These are phyloP conservation scores for Capreolus pygargus DNA, from an alignment of 2,113 vertebrate genomes.

Conservation along the genomic window DNA sequence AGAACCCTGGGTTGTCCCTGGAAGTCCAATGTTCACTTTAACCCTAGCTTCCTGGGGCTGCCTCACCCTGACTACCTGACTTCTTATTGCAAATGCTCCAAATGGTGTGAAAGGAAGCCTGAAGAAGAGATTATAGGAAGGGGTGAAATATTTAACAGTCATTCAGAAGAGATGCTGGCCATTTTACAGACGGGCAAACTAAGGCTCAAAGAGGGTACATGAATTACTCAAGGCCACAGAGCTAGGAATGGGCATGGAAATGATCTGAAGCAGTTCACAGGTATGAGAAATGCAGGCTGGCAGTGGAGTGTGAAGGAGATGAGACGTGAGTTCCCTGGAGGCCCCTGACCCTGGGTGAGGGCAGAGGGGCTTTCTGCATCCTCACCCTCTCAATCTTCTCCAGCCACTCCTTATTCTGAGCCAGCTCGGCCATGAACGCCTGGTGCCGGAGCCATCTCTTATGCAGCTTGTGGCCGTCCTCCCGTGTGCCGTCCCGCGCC, in stretches of 20 bases:
- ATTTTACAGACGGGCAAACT: background rate
- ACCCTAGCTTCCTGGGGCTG: background rate
- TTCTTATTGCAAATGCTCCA: background rate
- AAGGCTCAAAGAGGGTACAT: background rate
- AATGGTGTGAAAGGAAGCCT: background rate
- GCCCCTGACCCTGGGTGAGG: background rate
- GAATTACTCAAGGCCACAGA: background rate
- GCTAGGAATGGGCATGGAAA: background rate
- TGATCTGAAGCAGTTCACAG: background rate
- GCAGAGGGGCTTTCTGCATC: background rate
- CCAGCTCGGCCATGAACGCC: conserved; percentile 92
- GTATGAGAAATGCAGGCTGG: background rate
- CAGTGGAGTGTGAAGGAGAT: background rate
- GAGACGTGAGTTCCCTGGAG: background rate
- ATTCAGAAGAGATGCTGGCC: background rate
- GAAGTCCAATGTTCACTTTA: background rate
- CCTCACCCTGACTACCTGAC: background rate
- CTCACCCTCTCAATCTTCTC: conserved; percentile 93
- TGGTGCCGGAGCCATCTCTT: conserved; percentile 95
- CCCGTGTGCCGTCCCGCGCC: conserved; percentile 87
- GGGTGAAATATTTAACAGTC: background rate
- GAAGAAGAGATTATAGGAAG: background rate
- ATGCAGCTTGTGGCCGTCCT: conserved; percentile 89
- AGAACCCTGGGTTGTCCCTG: background rate
- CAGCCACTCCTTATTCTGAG: conserved; percentile 94